Percentiles rank a stretch among this genome's conserved stretches.
These are phyloP conservation scores for Eupithecia abbreviata DNA, from an alignment of 2,888 invertebrate genomes.

Conservation along the genomic window DNA sequence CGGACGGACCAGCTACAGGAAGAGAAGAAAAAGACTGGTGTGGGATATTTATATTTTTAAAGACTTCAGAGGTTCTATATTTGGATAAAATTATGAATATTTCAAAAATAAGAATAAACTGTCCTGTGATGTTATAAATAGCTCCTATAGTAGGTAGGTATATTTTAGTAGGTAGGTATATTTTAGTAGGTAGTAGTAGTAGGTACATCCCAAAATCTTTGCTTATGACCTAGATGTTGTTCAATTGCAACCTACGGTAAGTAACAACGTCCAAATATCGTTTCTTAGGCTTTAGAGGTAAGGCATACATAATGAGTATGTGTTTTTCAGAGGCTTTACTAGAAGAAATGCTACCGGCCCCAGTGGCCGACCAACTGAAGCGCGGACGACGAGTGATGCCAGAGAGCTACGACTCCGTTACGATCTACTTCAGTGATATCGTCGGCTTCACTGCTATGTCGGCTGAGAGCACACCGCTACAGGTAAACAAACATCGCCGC, in stretches of 20 bases:
- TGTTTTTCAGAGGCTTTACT: constrained; percentile 88
- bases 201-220: too few species aligned
- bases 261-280: not conserved
- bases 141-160: too few species aligned
- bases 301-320: not conserved
- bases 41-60: constrained; percentile 18
- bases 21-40: constrained; percentile 98
- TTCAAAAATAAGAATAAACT: too few species aligned
- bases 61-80: not conserved
- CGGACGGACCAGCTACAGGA: constrained; percentile 96
- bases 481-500: constrained; percentile 74
- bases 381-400: constrained; percentile 94
- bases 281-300: not conserved
- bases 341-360: constrained; percentile 93
- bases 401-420: constrained; percentile 95
- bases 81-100: too few species aligned
- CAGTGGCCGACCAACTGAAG: constrained; percentile 96
- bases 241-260: not conserved
- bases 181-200: too few species aligned
- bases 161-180: too few species aligned
- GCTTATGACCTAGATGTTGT: not conserved
- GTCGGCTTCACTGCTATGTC: constrained; percentile 97
- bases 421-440: constrained; percentile 97
- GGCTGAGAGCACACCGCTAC: constrained; percentile 94
- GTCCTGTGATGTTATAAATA: too few species aligned